Base-by-base conservation (phyloP, 1,140 invertebrate species). In the Leptinotarsa undecemlineata region DNA sequence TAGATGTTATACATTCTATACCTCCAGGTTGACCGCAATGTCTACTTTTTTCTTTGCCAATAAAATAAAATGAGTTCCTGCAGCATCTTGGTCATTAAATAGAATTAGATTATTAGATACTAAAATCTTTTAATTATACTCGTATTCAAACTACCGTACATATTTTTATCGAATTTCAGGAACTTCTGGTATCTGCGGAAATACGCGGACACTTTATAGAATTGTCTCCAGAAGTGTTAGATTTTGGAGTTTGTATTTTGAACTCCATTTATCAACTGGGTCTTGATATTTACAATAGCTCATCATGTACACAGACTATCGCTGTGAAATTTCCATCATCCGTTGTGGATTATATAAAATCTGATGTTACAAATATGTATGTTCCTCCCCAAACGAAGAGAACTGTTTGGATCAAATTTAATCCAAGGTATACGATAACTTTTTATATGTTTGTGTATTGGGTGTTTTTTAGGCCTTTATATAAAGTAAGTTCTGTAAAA, bases 211-310 rank as follows among this genome's bases (percentile, higher is more conserved):
- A 78, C 68, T 81, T 83, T 57, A 72, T 83, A 15, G 70, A 61
- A 26, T 47, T 77, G 4, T 26, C 20, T 1, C 79, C 80, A 5
- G 75, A 75, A n/a, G 51, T 77, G 2, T 47, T 83, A 17, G 82
- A 83, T 67, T 83, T 79, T 73, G 77, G 77, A 15, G 72, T 75
- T 1, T 83, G 82, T 48, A 69, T 73, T 15, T 73, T 79, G n/a
- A 76, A 77, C 21, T 78, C 78, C 13, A 73, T 75, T n/a, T 83
- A 83, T 73, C 81, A 82, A 70, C 21, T 79, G 60, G 73, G 48
- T n/a, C 81, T 81, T 48, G 71, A 76, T 17, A 19, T 83, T 4
- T 21, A 26, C 14, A 83, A 83, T 62, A 66, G 57, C 17, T 77
- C 78, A 14, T 68, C 68, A 11, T 60, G 68, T 4, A 74, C 68